These are phyloP conservation scores for Acrossocheilus wenchowensis DNA, from an alignment of 2,797 vertebrate genomes.

Conservation along the genomic window DNA sequence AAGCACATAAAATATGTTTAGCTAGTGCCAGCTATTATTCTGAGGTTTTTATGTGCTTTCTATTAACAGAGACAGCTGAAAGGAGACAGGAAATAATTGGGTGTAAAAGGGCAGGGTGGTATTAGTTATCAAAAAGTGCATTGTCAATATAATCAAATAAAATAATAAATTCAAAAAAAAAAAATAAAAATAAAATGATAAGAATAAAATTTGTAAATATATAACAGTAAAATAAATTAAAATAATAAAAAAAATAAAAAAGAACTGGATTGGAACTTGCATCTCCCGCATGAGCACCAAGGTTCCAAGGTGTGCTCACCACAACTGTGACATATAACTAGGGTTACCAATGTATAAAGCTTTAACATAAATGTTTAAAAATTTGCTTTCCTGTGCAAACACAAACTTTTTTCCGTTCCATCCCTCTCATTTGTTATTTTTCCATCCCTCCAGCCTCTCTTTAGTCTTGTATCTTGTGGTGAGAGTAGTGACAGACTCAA, in stretches of 20 bases:
- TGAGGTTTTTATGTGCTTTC: neutral
- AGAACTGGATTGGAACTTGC: neutral
- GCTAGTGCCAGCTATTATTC: slow-evolving; percentile 55
- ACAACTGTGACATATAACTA: slow-evolving; percentile 68
- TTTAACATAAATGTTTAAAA: slow-evolving; percentile 73
- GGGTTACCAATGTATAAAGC: slow-evolving; percentile 81
- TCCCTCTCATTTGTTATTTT: neutral
- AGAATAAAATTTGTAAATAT: too few relatives aligned
- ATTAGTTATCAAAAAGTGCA: neutral
- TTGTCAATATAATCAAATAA: neutral
- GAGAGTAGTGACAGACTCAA: slow-evolving; percentile 3
- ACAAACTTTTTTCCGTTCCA: slow-evolving; percentile 42
- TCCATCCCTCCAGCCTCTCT: slow-evolving; percentile 19
- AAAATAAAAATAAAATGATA: too few relatives aligned
- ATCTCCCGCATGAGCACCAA: neutral
- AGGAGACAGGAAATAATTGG: neutral
- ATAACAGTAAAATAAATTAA: too few relatives aligned
- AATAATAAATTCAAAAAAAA: neutral
- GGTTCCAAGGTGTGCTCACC: neutral
- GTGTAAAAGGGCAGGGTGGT: neutral
- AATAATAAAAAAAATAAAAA: too few relatives aligned
- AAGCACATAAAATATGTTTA: slow-evolving; percentile 79
- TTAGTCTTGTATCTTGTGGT: slow-evolving; percentile 12
- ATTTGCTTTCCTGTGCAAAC: slow-evolving; percentile 63
- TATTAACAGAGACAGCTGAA: slow-evolving; percentile 13